phyloP scores from a whole-genome alignment of 2,113 vertebrate species.

The Lycocorax pyrrhopterus region DNA sequence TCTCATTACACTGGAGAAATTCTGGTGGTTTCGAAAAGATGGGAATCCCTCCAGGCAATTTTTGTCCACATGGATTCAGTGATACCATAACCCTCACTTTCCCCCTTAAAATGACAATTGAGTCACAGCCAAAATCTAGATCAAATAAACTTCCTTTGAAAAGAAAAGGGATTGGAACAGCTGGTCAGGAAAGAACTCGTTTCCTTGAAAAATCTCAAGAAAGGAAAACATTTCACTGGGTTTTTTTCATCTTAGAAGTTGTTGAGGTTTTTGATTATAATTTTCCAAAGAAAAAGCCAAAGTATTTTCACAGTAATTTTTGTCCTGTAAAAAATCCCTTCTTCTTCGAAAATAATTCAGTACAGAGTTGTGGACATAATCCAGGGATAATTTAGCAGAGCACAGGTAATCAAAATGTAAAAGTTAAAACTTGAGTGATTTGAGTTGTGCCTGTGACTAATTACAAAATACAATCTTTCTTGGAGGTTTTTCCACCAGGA shows the following conservation, averaged over 20 bases:
- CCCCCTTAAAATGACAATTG: not conserved
- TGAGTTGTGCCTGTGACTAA: not conserved
- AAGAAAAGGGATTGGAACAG: not conserved
- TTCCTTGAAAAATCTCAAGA: constrained; percentile 45
- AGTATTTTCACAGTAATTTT: not conserved
- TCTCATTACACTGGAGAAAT: not conserved
- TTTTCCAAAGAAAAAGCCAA: not conserved
- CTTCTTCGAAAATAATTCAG: not conserved
- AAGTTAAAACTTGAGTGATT: not conserved
- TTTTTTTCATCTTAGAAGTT: not conserved
- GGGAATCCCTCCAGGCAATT: not conserved
- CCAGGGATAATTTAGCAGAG: not conserved
- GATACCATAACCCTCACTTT: not conserved
- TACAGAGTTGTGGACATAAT: not conserved
- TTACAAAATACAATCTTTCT: not conserved
- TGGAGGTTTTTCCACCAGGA: not conserved
- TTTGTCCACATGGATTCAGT: not conserved
- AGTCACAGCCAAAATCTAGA: not conserved
- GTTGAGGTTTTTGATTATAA: not conserved
- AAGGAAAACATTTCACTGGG: constrained; percentile 7
- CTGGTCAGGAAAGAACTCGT: constrained; percentile 9
- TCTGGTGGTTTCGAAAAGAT: not conserved
- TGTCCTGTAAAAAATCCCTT: not conserved
- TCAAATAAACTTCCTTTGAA: constrained; percentile 24
- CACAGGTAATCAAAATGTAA: not conserved